Evolutionary conservation across 2,888 invertebrate species (phyloP).

Genomic region (Cephalotes varians): DNA sequence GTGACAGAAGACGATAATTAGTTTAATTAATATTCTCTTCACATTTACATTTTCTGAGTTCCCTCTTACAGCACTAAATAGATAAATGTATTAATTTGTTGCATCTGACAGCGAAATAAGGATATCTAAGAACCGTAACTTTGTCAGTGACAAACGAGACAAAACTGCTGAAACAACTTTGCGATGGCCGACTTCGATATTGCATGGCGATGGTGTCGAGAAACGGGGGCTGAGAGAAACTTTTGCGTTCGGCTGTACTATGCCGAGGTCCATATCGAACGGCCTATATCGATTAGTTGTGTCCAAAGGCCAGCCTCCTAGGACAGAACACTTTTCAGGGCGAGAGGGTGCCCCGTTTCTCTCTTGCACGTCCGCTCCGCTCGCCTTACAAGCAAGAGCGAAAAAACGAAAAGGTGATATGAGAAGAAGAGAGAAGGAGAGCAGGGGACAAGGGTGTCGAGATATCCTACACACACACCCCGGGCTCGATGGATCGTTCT

Average conservation of each 20-base stretch:
- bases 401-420: conserved; percentile 1
- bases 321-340: conserved; percentile 71
- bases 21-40: not conserved
- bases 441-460: conserved; percentile 18
- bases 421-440: not conserved
- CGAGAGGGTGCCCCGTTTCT: conserved; percentile 74
- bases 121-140: conserved; percentile 5
- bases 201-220: conserved; percentile 5
- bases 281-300: conserved; percentile 79
- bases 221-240: conserved; percentile 44
- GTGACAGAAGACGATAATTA: not conserved
- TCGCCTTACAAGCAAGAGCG: conserved; percentile 35
- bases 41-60: not conserved
- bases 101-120: not conserved
- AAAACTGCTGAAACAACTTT: conserved; percentile 34
- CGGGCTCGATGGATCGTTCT: conserved; percentile 66
- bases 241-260: conserved; percentile 77
- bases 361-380: conserved; percentile 51
- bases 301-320: conserved; percentile 75
- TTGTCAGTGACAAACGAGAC: conserved; percentile 17
- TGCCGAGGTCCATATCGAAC: conserved; percentile 78
- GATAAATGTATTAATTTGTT: not conserved
- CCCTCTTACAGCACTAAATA: not conserved
- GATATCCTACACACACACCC: conserved; percentile 51
- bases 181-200: conserved; percentile 49